Evolutionary conservation across 1,140 invertebrate genomes (phyloP), one percentile per base, ranked within the genome.

Genomic region (Drosophila malerkotliana): DNA sequence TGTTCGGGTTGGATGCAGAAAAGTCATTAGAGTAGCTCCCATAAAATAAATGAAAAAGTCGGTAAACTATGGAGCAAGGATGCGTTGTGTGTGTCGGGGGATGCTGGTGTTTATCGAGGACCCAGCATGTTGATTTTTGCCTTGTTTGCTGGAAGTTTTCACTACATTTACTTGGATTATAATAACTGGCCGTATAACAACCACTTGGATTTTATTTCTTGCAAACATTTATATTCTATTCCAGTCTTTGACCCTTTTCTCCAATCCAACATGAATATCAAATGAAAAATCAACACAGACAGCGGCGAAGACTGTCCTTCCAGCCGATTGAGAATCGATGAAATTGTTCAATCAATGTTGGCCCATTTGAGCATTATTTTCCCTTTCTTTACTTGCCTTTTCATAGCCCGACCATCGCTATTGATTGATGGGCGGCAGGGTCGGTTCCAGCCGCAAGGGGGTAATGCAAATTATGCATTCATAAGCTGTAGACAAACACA

Each of bases 401-500:
- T 76, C 73, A 75, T 74, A 77, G 45, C 56, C 81, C 81, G 68
- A 56, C 59, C 74, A 87, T 75, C 69, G 59, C 56, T 78, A 87
- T 81, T 60, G 82, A 87, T 81, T 87, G 64, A 48, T 24, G n/a
- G 8, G 10, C 14, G 55, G n/a, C 54, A n/a, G 15, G 15, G 9
- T 15, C 21, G 15, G n/a, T 44, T 44, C 41, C 41, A 14, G 12
- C 24, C 68, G 37, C 30, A 72, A 72, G 39, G 41, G 32, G 53
- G 39, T 34, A 44, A 54, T 63, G 56, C 59, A 80, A 74, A 84
- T 87, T 81, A 87, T 78, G 62, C 78, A 87, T 85, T 74, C 78
- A 71, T 56, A 68, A 63, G 39, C 32, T 41, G 49, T 51, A 48
- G n/a, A 55, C 69, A 66, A 60, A 68, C 61, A 58, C 61, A 55